Base-by-base conservation (phyloP, 1,140 invertebrate genomes). In the Hydropsyche tenuis region DNA sequence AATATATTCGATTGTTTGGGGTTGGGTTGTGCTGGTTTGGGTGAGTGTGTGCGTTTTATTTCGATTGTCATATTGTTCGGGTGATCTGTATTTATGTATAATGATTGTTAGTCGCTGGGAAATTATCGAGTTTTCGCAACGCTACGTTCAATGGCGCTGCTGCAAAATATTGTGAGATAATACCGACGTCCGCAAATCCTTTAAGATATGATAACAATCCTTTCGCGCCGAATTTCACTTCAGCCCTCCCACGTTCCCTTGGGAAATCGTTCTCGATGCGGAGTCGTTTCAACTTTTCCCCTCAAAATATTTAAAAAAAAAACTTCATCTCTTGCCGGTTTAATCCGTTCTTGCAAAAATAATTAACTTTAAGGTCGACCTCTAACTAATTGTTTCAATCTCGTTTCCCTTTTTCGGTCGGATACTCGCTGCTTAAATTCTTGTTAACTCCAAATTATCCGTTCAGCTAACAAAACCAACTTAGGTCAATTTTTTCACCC, bases 361-460 rank as follows among this genome's bases (percentile, higher is more conserved):
- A 77, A 77, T 77, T 77, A 77, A 74, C 75, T 77, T 74, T 70
- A 42, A 46, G 65, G 64, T 66, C 46, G 65, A 68, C 65, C 62
- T 71, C 71, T 63, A 71, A 73, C 73, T 74, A 77, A 77, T 77
- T 77, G 72, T 74, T 74, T 74, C 69, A 72, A 77, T 74, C 72
- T 76, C 69, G 62, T 76, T 70, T 56, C 45, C 37, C 65, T 48
- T 48, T 43, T 68, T 68, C 65, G 43, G n/a, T 43, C 65, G 43
- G 65, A 43, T 43, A 65, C 63, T 65, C 63, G 1, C 63, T 42
- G 11, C 42, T 68, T 68, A 68, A 68, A 68, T 68, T 68, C 65
- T 48, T 68, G 65, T 68, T 68, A 68, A 68, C 37, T 68, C 42
- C 65, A 68, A 68, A 68, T 68, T 68, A 68, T 68, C 65, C 23